A percentile compares a stretch with the other conserved stretches of the same genome.
Evolutionary conservation across 2,797 vertebrate species (phyloP).

Genomic region (Galago senegalensis): DNA sequence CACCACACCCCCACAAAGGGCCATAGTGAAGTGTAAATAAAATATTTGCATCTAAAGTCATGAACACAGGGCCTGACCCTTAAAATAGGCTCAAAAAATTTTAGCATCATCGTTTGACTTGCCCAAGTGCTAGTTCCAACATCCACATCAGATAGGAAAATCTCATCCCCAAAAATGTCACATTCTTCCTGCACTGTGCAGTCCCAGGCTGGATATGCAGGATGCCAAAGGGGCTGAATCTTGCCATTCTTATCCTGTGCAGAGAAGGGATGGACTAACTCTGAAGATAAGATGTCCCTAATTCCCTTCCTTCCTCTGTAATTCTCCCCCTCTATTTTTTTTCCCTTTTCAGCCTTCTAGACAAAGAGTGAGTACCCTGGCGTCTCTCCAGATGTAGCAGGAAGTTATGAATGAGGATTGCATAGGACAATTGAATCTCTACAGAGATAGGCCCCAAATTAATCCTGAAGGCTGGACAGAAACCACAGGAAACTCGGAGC

Average conservation of each 20-base stretch:
- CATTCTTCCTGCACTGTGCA: not conserved
- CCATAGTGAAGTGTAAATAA: constrained; percentile 7
- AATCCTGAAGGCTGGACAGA: constrained; percentile 66
- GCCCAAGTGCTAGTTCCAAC: not conserved
- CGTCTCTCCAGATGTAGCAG: constrained; percentile 56
- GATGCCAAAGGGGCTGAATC: not conserved
- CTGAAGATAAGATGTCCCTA: constrained; percentile 67
- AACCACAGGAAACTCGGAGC: constrained; percentile 69
- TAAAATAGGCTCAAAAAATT: not conserved
- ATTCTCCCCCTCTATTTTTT: not conserved
- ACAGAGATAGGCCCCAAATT: constrained; percentile 71
- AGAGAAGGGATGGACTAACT: not conserved
- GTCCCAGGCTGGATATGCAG: not conserved
- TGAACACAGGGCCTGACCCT: not conserved
- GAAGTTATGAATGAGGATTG: constrained; percentile 82
- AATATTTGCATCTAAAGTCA: not conserved
- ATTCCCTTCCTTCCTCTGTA: constrained; percentile 52
- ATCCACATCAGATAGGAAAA: not conserved
- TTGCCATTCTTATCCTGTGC: not conserved
- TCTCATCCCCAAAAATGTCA: not conserved
- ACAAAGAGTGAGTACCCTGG: constrained; percentile 69
- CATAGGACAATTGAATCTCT: constrained; percentile 66
- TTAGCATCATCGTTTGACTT: not conserved
- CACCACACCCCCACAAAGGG: not conserved
- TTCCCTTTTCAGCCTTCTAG: constrained; percentile 28